Evolutionary conservation across 2,797 vertebrate species (phyloP).

Genomic region (Phalanger gymnotis): DNA sequence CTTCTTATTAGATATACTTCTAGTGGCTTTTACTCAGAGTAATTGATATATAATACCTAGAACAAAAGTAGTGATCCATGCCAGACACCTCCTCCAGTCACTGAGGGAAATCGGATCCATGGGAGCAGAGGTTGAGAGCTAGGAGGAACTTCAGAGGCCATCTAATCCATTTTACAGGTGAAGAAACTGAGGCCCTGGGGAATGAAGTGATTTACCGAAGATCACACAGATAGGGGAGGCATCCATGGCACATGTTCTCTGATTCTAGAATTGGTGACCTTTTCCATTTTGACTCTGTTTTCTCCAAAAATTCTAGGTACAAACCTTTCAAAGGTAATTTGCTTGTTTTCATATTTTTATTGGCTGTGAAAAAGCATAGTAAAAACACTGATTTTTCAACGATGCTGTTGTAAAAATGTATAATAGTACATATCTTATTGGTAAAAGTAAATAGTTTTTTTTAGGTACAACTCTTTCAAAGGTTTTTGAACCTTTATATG

Average conservation of each 20-base stretch:
- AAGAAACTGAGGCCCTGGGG: background rate
- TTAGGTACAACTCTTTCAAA: slow-evolving; percentile 78
- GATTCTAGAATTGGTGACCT: background rate
- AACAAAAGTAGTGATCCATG: background rate
- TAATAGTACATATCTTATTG: slow-evolving; percentile 79
- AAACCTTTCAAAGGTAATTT: too few species aligned
- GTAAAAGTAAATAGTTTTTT: slow-evolving; percentile 81
- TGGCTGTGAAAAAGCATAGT: slow-evolving; percentile 45
- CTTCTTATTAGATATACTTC: background rate
- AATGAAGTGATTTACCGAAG: background rate
- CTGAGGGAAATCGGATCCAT: background rate
- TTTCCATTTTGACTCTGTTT: background rate
- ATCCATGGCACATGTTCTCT: background rate
- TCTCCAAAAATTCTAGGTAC: too few species aligned
- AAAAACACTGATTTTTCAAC: slow-evolving; percentile 60
- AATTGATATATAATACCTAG: background rate
- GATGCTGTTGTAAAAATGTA: slow-evolving; percentile 77
- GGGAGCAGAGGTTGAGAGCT: background rate
- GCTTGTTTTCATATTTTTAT: slow-evolving; percentile 48
- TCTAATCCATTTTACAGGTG: background rate
- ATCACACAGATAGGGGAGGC: background rate
- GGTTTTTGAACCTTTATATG: too few species aligned
- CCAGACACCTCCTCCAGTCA: background rate
- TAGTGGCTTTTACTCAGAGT: background rate
- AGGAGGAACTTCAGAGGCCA: background rate